These are phyloP conservation scores for Tipula helvola DNA, from an alignment of 2,888 invertebrate species.

Conservation along the genomic window DNA sequence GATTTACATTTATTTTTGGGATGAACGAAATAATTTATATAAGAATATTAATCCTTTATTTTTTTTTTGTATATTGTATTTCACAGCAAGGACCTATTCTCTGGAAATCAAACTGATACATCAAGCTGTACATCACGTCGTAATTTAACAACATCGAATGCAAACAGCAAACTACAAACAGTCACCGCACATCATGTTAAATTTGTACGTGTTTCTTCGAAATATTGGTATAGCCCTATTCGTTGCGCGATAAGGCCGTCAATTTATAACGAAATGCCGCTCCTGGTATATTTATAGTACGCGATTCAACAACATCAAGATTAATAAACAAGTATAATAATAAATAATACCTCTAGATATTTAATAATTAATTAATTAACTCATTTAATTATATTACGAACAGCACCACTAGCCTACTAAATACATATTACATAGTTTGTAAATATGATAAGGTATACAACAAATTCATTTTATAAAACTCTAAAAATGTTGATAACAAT, in stretches of 20 bases:
- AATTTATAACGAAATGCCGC: constrained; percentile 71
- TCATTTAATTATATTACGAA: neutral
- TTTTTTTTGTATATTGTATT: too few relatives aligned
- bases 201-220: too few relatives aligned
- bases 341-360: neutral
- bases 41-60: too few relatives aligned
- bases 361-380: neutral
- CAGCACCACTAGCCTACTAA: neutral
- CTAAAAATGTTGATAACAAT: too few relatives aligned
- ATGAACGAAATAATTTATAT: too few relatives aligned
- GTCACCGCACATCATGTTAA: constrained; percentile 81
- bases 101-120: too few relatives aligned
- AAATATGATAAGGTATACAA: too few relatives aligned
- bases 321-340: neutral
- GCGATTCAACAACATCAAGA: constrained; percentile 62
- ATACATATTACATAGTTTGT: neutral
- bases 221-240: constrained; percentile 95
- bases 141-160: constrained; percentile 41
- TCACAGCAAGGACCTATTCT: too few relatives aligned
- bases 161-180: constrained; percentile 54
- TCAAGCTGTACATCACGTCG: too few relatives aligned
- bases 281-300: constrained; percentile 91
- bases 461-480: too few relatives aligned
- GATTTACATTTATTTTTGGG: too few relatives aligned
- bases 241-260: constrained; percentile 93